Conservation (phyloP, 1,140 invertebrate genomes). For the Atta colombica region DNA sequence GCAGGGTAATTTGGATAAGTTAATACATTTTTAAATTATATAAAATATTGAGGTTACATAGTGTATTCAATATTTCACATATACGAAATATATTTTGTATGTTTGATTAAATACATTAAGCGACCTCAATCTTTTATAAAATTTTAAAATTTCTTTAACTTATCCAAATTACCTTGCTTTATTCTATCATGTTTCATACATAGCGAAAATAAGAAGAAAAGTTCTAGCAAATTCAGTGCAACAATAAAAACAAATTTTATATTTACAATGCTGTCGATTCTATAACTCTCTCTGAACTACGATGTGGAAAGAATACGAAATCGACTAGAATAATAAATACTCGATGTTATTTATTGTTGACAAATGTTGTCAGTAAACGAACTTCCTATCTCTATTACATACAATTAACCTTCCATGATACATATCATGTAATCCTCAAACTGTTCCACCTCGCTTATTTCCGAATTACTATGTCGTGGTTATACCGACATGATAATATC, state of each 20-base stretch:
- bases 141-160: too few relatives aligned
- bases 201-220: too few relatives aligned
- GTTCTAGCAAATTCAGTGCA: too few relatives aligned
- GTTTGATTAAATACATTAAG: too few relatives aligned
- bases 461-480: constrained; percentile 17
- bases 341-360: background rate
- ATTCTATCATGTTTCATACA: too few relatives aligned
- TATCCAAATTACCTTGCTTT: too few relatives aligned
- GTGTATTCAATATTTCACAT: too few relatives aligned
- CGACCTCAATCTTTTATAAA: too few relatives aligned
- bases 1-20: too few relatives aligned
- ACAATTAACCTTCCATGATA: background rate
- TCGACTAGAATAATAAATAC: background rate
- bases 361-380: constrained; percentile 20
- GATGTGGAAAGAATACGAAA: background rate
- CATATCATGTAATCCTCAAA: constrained; percentile 14
- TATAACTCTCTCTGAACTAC: background rate
- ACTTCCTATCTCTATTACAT: constrained; percentile 41
- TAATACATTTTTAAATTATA: too few relatives aligned
- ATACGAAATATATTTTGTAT: too few relatives aligned
- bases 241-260: background rate
- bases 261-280: background rate
- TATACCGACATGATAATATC: constrained; percentile 18
- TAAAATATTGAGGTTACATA: too few relatives aligned
- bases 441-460: constrained; percentile 10